Evolutionary conservation across 2,888 invertebrate species (phyloP), one percentile per base, ranked within the genome.

Genomic region (Drosophila picticornis): DNA sequence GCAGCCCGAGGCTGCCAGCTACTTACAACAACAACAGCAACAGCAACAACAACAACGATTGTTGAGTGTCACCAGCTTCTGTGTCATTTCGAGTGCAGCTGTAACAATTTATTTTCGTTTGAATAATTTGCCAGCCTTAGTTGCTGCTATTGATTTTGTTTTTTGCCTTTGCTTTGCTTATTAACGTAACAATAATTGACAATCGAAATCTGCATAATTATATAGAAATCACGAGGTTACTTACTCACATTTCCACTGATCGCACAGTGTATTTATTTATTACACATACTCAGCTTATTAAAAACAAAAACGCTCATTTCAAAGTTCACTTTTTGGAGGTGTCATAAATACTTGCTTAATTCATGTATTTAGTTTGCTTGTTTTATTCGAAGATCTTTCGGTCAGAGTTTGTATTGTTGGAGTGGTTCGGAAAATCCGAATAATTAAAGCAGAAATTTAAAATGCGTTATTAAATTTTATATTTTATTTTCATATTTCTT

Each of bases 141-240:
- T 56, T 63, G 31, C 36, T 58, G 32, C 4, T n/a, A 3, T 7
- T 52, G 51, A 6, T 52, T 4, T 51, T 29, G 11, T 19, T 22
- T 32, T n/a, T 32, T 32, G 29, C 29, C 19, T 58, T 61, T 59
- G 62, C 82, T 84, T 61, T 56, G 67, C 82, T 84, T 84, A 88
- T 87, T 79, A 86, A 88, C 77, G 84, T 78, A 68, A 60, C 81
- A 84, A 90, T 90, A 89, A 88, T 88, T 88, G 89, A 80, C 68
- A 56, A 65, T 58, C 52, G 58, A 81, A 88, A 85, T 84, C 64
- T 88, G 87, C 87, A 88, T 90, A 90, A 89, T 89, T 89, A 84
- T 87, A 83, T 88, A 87, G 90, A 87, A 88, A 88, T 88, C 88
- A 80, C 87, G 84, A 87, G 87, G 90, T 84, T 84, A 83, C 73